A percentile compares a stretch with the other conserved stretches of the same genome.
Conservation (phyloP, 2,797 vertebrate species). For the Capromys pilorides region DNA sequence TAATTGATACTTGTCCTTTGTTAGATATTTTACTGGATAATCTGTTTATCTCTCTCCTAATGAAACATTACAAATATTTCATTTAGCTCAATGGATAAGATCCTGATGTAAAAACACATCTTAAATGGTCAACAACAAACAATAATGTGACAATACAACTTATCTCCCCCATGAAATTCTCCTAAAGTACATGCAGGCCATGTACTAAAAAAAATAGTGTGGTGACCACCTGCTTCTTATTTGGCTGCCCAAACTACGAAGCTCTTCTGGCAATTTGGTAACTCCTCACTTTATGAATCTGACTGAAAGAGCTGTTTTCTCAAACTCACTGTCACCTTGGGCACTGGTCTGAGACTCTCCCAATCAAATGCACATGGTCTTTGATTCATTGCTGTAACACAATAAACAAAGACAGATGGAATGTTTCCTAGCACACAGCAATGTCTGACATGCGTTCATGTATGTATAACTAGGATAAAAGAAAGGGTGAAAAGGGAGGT, state of each 20-base stretch:
- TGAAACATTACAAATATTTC: background rate
- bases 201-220: background rate
- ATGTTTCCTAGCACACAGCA: background rate
- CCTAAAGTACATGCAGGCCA: background rate
- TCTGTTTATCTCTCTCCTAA: background rate
- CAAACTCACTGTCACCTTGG: background rate
- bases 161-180: background rate
- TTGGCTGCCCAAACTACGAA: no score
- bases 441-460: fast-evolving
- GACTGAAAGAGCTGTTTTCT: background rate
- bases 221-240: fast-evolving
- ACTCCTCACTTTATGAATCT: background rate
- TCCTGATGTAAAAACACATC: background rate
- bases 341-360: background rate
- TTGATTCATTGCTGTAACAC: background rate
- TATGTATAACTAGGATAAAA: fast-evolving
- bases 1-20: background rate
- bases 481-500: fast-evolving
- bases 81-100: background rate
- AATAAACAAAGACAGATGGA: background rate
- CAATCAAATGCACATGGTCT: background rate
- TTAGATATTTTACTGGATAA: background rate
- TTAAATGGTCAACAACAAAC: background rate
- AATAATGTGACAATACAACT: background rate
- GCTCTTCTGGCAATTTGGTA: background rate